phyloP scores from a whole-genome alignment of 30 jellyfish, hydroid and myxozoan species.

The Mastigias papua region DNA sequence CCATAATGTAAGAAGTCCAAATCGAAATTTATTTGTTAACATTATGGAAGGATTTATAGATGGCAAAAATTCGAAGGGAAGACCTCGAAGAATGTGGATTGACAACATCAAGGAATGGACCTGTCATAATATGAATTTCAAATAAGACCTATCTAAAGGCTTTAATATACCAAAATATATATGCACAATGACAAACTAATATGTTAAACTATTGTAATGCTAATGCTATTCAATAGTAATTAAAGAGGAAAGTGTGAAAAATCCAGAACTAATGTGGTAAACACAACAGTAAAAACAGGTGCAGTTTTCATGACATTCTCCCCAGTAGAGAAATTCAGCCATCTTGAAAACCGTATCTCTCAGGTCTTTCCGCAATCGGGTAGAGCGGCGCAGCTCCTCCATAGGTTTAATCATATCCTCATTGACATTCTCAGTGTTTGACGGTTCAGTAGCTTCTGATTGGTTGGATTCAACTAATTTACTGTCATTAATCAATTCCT shows the following conservation, averaged over 20 bases:
- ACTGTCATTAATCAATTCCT: not conserved
- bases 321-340: constrained; percentile 5
- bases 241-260: not conserved
- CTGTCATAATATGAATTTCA: no score
- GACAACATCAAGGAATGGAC: no score
- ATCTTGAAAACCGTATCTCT: not conserved
- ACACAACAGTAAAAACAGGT: not conserved
- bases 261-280: not conserved
- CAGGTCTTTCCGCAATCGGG: not conserved
- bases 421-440: constrained; percentile 4
- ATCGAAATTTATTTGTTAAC: no score
- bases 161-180: no score
- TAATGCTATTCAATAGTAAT: no score
- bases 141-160: no score
- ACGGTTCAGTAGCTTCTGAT: not conserved
- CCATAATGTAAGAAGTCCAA: no score
- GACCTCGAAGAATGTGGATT: no score
- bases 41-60: no score
- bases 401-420: not conserved
- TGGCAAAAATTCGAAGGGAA: no score
- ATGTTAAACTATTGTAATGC: no score
- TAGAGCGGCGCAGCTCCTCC: not conserved
- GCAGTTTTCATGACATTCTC: not conserved
- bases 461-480: not conserved
- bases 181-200: no score